Percentiles rank a stretch among this genome's conserved stretches.
These are phyloP conservation scores for Ciconia nigra DNA, from an alignment of 2,797 vertebrate genomes.

Conservation along the genomic window DNA sequence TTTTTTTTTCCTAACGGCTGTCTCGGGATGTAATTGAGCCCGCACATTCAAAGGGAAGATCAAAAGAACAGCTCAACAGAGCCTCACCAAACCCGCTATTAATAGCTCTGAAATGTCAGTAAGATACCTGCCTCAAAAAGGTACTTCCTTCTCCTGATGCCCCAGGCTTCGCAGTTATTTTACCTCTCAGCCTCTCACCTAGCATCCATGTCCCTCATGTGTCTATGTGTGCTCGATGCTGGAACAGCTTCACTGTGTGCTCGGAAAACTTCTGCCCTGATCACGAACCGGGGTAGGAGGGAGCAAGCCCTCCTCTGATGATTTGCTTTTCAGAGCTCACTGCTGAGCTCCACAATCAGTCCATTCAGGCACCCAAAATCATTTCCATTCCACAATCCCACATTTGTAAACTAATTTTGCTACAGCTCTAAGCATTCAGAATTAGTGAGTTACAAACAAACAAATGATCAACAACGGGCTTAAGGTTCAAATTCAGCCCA, in stretches of 20 bases:
- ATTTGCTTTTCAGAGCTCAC: constrained; percentile 3
- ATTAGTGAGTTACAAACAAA: constrained; percentile 19
- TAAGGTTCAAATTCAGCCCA: neutral
- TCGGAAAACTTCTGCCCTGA: neutral
- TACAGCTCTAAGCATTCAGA: neutral
- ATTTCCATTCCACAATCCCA: neutral
- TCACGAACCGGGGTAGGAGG: neutral
- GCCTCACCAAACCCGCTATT: constrained; percentile 26
- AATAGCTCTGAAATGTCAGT: constrained; percentile 30
- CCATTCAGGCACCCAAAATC: neutral
- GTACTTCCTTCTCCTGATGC: constrained; percentile 20
- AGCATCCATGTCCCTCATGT: neutral
- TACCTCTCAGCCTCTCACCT: neutral
- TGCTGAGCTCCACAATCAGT: neutral
- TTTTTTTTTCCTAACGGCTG: neutral
- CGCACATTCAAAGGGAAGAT: constrained; percentile 41
- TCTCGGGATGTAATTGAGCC: constrained; percentile 47
- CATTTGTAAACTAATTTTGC: neutral
- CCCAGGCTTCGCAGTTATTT: neutral
- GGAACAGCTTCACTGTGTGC: neutral
- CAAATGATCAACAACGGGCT: neutral
- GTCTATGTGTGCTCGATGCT: neutral
- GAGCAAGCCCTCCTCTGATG: neutral
- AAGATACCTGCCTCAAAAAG: neutral
- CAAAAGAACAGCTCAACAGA: constrained; percentile 54